Conservation (phyloP, 2,113 vertebrate genomes). For the Elephas maximus region DNA sequence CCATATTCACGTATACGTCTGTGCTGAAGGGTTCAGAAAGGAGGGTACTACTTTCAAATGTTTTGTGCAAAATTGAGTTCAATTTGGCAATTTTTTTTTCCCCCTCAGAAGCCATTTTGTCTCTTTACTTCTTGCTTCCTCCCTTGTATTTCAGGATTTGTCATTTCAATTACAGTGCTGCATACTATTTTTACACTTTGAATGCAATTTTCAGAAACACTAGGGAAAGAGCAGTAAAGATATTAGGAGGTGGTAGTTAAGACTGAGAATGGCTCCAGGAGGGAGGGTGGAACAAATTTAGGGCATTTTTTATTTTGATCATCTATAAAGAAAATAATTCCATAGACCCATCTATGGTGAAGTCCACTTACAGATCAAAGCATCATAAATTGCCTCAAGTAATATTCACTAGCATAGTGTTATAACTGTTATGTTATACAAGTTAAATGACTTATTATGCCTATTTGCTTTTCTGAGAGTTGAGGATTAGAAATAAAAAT, state of each 20-base stretch:
- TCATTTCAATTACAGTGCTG: slow-evolving; percentile 78
- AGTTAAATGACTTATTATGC: slow-evolving; percentile 54
- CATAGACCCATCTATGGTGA: slow-evolving; percentile 53
- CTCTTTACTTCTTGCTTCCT: slow-evolving; percentile 56
- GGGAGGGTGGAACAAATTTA: slow-evolving; percentile 76
- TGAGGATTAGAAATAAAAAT: neutral
- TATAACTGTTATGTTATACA: slow-evolving; percentile 49
- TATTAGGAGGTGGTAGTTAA: slow-evolving; percentile 78
- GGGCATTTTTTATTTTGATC: slow-evolving; percentile 79
- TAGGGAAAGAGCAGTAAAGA: slow-evolving; percentile 62
- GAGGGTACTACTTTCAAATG: neutral
- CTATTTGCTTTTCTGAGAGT: slow-evolving; percentile 37
- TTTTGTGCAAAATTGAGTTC: slow-evolving; percentile 49
- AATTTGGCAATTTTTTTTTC: slow-evolving; percentile 26
- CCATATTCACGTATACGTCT: neutral
- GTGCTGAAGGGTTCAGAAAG: neutral
- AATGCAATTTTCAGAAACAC: slow-evolving; percentile 77
- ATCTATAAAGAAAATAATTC: slow-evolving; percentile 78
- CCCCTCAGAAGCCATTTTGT: slow-evolving; percentile 65
- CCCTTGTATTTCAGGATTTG: slow-evolving; percentile 68
- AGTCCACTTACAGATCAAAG: slow-evolving; percentile 68
- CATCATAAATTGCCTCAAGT: slow-evolving; percentile 74
- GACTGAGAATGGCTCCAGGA: slow-evolving; percentile 64
- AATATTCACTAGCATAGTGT: slow-evolving; percentile 58
- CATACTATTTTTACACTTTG: slow-evolving; percentile 75